These are phyloP conservation scores for Aphidius gifuensis DNA, from an alignment of 1,140 invertebrate genomes.

Conservation along the genomic window DNA sequence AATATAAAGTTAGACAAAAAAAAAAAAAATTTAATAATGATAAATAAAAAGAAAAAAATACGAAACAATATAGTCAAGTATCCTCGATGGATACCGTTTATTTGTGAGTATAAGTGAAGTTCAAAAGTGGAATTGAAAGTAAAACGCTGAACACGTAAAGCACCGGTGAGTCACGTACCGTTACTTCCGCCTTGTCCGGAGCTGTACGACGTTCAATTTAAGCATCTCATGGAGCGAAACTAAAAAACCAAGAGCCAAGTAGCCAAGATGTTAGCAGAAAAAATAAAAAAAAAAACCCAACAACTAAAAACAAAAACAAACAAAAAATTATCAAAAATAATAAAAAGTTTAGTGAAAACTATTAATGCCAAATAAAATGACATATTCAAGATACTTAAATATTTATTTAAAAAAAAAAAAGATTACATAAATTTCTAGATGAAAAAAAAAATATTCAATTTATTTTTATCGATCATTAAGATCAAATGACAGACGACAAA, in stretches of 20 bases:
- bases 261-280: too few relatives aligned
- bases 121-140: constrained; percentile 50
- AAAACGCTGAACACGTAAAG: constrained; percentile 39
- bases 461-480: too few relatives aligned
- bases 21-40: background rate
- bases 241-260: too few relatives aligned
- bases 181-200: constrained; percentile 17
- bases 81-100: constrained; percentile 35
- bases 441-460: too few relatives aligned
- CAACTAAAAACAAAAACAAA: too few relatives aligned
- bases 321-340: too few relatives aligned
- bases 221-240: constrained; percentile 19
- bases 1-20: background rate
- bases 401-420: background rate
- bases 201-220: constrained; percentile 27
- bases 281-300: too few relatives aligned
- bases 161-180: constrained; percentile 23
- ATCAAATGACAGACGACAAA: too few relatives aligned
- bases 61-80: constrained; percentile 45
- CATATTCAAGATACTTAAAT: constrained; percentile 15
- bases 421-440: too few relatives aligned
- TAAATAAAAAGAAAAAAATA: constrained; percentile 16
- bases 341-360: constrained; percentile 10
- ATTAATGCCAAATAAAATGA: constrained; percentile 26
- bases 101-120: constrained; percentile 46